Evolutionary conservation across 2,113 vertebrate genomes (phyloP).

Genomic region (Trachemys scripta): DNA sequence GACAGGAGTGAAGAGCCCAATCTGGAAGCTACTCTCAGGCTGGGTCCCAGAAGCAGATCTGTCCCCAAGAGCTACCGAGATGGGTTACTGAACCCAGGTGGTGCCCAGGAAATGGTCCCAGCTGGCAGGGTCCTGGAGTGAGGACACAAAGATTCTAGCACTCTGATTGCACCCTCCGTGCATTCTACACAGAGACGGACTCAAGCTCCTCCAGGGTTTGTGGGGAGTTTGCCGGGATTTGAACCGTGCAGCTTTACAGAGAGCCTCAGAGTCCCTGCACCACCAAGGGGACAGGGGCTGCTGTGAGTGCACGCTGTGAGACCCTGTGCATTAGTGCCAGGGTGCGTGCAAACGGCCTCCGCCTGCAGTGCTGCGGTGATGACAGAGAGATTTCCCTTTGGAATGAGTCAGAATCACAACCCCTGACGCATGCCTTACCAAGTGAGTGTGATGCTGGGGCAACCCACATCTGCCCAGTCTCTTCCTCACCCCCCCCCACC

Average conservation of each 20-base stretch:
- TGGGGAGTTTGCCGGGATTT: neutral
- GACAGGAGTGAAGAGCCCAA: neutral
- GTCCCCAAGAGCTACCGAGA: neutral
- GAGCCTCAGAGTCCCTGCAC: neutral
- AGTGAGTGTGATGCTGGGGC: too few species aligned
- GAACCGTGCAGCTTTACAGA: neutral
- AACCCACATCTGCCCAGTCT: too few species aligned
- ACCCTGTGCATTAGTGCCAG: neutral
- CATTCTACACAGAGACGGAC: too few species aligned
- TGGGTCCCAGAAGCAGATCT: neutral
- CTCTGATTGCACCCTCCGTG: too few species aligned
- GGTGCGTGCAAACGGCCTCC: neutral
- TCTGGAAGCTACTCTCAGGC: neutral
- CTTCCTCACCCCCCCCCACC: too few species aligned
- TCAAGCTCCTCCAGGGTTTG: too few species aligned
- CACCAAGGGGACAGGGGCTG: neutral
- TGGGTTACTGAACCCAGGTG: neutral
- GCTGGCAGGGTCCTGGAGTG: neutral
- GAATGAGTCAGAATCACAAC: neutral
- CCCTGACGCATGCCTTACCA: too few species aligned
- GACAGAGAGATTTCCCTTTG: neutral
- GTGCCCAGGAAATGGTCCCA: neutral
- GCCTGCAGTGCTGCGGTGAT: fast-evolving
- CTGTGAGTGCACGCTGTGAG: fast-evolving
- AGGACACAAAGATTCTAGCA: too few species aligned